Base-by-base conservation (phyloP, 2,113 vertebrate species). In the Neolamprologus sp. region DNA sequence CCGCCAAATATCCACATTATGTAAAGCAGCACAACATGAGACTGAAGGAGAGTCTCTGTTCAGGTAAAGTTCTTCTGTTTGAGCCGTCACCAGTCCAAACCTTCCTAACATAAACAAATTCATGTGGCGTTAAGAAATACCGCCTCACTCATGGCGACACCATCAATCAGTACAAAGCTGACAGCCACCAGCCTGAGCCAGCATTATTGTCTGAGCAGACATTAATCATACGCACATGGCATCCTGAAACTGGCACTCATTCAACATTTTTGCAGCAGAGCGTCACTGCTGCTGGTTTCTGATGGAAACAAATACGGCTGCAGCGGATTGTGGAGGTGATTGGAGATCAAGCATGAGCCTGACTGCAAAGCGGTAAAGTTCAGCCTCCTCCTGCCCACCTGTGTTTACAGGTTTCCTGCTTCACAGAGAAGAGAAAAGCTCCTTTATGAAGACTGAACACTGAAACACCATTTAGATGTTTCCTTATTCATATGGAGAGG, bases 81-180 rank as follows among this genome's bases (percentile, higher is more conserved):
- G 63, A 68, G 63, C n/a, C 2, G 1, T 68, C 63, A 71, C 7
- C 63, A 71, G 63, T 42, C 2, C 0, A 40, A 71, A 40, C 35
- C n/a, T 71, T 71, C 0, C 7, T 0, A 16, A 6, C 65, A 14
- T 42, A 42, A 71, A 23, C 35, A 71, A 71, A 71, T 71, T 23
- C 35, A 42, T 42, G 35, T 23, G 37, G 37, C 1, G 3, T 71
- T 23, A 71, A 23, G 3, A 71, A 71, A 42, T 23, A 40, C 63
- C 7, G 2, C 7, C 63, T 71, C 35, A 71, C 7, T 71, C 2
- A 42, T 14, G 35, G 63, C 9, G 63, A 71, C n/a, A 42, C 63
- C 12, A 40, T 71, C n/a, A 71, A 40, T 42, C 35, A 23, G 63
- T 71, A 23, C 35, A 3, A 42, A 42, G 37, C 35, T 16, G 65